Evolutionary conservation across 2,113 vertebrate genomes (phyloP).

Genomic region (Rhinolophus sinicus): DNA sequence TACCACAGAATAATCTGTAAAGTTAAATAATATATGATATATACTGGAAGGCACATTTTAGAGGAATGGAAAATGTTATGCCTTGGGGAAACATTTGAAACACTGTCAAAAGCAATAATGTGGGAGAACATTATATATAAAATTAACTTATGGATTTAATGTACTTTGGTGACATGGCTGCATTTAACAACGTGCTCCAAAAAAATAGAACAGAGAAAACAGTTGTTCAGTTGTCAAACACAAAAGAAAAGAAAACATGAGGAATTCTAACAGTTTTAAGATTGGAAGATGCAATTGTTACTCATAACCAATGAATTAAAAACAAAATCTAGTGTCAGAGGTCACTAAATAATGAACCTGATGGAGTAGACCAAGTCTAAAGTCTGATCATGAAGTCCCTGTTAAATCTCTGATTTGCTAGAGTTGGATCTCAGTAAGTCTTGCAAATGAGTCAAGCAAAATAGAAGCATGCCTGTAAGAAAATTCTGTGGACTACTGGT

Average conservation of each 20-base stretch:
- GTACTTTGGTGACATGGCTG: neutral
- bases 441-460: neutral
- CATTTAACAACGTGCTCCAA: neutral
- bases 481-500: neutral
- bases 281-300: neutral
- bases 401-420: constrained; percentile 5
- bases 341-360: neutral
- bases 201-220: neutral
- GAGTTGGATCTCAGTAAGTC: neutral
- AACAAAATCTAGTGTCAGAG: neutral
- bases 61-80: neutral
- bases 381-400: neutral
- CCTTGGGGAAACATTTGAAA: neutral
- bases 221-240: neutral
- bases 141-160: neutral
- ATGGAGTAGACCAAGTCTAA: neutral
- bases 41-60: neutral
- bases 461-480: neutral
- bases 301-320: neutral
- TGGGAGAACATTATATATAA: neutral
- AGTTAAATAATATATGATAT: neutral
- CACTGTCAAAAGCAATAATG: neutral
- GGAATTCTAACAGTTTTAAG: neutral
- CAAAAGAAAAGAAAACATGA: neutral
- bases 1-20: neutral